These are phyloP conservation scores for Paramisgurnus dabryanus DNA, from an alignment of 2,113 vertebrate genomes.

Conservation along the genomic window DNA sequence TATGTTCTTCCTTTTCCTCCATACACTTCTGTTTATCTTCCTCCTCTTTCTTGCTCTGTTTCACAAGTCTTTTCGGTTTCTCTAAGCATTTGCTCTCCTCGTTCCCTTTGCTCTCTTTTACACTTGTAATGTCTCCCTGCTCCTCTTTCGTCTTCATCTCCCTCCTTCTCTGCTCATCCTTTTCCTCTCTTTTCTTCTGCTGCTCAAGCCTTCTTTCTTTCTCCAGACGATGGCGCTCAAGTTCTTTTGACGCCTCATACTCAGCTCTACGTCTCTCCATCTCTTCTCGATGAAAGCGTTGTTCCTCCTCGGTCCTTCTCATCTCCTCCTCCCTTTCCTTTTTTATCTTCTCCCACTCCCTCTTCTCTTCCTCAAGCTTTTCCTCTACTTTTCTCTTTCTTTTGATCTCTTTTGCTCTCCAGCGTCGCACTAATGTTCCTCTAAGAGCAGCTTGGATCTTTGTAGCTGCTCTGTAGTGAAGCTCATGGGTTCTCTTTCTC, in stretches of 20 bases:
- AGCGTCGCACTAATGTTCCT: slow-evolving; percentile 65
- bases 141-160: slow-evolving; percentile 51
- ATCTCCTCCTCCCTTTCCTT: slow-evolving; percentile 66
- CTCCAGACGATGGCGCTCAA: slow-evolving; percentile 59
- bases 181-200: slow-evolving; percentile 59
- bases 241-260: slow-evolving; percentile 70
- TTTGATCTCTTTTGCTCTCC: slow-evolving; percentile 67
- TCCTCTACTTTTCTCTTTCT: slow-evolving; percentile 66
- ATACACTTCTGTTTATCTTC: no score
- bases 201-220: slow-evolving; percentile 67
- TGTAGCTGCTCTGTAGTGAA: slow-evolving; percentile 68
- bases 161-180: slow-evolving; percentile 48
- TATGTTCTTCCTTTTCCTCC: slow-evolving; percentile 57
- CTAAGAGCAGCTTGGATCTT: slow-evolving; percentile 79
- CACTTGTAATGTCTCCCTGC: slow-evolving; percentile 68
- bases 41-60: background rate
- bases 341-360: slow-evolving; percentile 59
- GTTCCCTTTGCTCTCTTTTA: slow-evolving; percentile 48
- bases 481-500: slow-evolving; percentile 57
- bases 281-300: slow-evolving; percentile 60
- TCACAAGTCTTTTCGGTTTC: slow-evolving; percentile 49
- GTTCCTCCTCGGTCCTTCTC: slow-evolving; percentile 64
- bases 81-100: slow-evolving; percentile 62
- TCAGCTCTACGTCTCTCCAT: slow-evolving; percentile 53
- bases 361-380: slow-evolving; percentile 66